phyloP scores from a whole-genome alignment of 2,113 vertebrate species.

The Riparia riparia region DNA sequence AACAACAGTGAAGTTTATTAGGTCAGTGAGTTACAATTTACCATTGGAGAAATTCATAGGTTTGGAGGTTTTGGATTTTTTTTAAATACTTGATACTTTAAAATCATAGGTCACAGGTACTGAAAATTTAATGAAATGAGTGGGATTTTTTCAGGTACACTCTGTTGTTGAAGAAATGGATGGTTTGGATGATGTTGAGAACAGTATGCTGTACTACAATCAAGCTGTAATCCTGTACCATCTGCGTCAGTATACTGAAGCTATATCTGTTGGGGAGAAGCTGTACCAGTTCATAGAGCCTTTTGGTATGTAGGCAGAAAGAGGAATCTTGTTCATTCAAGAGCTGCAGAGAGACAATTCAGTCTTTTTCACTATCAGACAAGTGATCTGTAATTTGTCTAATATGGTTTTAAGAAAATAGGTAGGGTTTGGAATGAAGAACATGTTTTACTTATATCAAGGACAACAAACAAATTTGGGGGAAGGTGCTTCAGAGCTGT shows the following conservation, averaged over 20 bases:
- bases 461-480: not conserved
- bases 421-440: not conserved
- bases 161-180: slow-evolving; percentile 93
- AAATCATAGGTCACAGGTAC: not conserved
- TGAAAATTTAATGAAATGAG: not conserved
- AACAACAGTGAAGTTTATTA: not conserved
- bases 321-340: not conserved
- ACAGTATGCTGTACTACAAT: slow-evolving; percentile 95
- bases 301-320: slow-evolving; percentile 85
- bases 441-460: not conserved
- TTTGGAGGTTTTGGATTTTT: not conserved
- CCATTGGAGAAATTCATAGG: not conserved
- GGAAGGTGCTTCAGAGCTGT: not conserved
- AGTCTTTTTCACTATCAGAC: not conserved
- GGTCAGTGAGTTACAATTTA: not conserved
- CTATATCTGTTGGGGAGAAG: slow-evolving; percentile 93
- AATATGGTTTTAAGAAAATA: not conserved
- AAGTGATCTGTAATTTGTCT: not conserved
- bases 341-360: not conserved
- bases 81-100: not conserved
- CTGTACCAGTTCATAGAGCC: slow-evolving; percentile 98
- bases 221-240: slow-evolving; percentile 96
- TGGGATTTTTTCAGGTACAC: slow-evolving; percentile 81
- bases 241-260: slow-evolving; percentile 92
- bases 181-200: slow-evolving; percentile 96